Evolutionary conservation across 2,797 vertebrate species (phyloP), one percentile per base, ranked within the genome.

Genomic region (Trichosurus vulpecula): DNA sequence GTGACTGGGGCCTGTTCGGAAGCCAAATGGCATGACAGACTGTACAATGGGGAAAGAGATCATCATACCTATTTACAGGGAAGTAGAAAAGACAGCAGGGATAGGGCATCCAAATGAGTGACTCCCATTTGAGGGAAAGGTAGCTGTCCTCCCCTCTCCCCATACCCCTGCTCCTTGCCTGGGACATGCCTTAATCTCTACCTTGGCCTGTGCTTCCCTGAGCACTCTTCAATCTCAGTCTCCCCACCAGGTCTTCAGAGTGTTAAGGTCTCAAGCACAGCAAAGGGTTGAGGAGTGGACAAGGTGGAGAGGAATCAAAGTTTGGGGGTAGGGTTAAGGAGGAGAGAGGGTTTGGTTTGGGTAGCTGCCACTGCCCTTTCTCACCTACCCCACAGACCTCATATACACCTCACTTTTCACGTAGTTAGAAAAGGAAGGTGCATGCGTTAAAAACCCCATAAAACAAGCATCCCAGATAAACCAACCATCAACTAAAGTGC

Each of bases 401-500:
- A 92, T 89, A 92, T 90, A 93, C 25, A 95, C 11, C 95, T 91
- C 81, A 53, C 91, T 91, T 96, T 95, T 93, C 90, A 96, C 54
- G 96, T 96, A 97, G 95, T 97, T 96, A 94, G 97, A 93, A 56
- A 58, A 92, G 53, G 54, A 96, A 96, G 93, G 92, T 57, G 95
- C 47, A 58, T 94, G 54, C 94, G 92, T 96, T 96, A 96, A 96
- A 87, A 41, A 47, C 58, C 93, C 96, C 94, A 93, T 54, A 92
- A 91, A 94, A 91, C 11, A 95, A 92, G 58, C 93, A 95, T 97
- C 96, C 51, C 22, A 93, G 96, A 14, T 41, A 93, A 97, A 94
- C 94, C 52, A 22, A 93, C 92, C 95, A 96, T 95, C 52, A 93
- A 93, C 95, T 98, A 98, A 98, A 98, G 97, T 98, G 98, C 98